Evolutionary conservation across 2,888 invertebrate species (phyloP), one percentile per base, ranked within the genome.

Genomic region (Diplazon laetatorius): DNA sequence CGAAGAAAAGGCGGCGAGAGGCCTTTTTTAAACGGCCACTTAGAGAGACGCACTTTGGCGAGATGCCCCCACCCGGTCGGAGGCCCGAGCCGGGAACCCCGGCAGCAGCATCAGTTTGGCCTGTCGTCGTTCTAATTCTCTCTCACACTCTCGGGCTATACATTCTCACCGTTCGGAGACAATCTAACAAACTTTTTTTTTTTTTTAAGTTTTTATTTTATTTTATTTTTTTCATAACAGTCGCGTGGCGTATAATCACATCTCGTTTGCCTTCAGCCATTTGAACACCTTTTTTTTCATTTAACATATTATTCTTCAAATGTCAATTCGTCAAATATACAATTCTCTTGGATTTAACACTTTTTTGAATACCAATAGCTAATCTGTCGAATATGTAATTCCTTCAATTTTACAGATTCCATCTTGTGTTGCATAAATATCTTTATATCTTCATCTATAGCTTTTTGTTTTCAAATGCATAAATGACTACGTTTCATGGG

Each of bases 21-120:
- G 79, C 71, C 77, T 79, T 82, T 87, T 83, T 30, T 82, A 84
- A 86, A 84, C 84, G 84, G 82, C 86, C 87, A 86, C 86, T 87
- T 85, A 85, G 76, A 82, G 76, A 82, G 82, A 82, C 73, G 66
- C 80, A 84, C 83, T 86, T 84, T 84, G 82, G 80, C 2, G 84
- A 83, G 77, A 82, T n/a, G n/a, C 82, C 80, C 78, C 74, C 78
- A 76, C 83, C 82, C 83, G 81, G 78, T 83, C 83, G 81, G 78
- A 50, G 30, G 30, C 66, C 68, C 44, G 14, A 30, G 16, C 55
- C 18, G 6, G 4, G 30, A 30, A 66, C 39, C 66, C 55, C 39
- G 39, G 66, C 66, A 55, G 66, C 66, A n/a, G n/a, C n/a, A n/a
- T n/a, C n/a, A n/a, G n/a, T n/a, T 66, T 42, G 66, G 16, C 44